Conservation (phyloP, 2,797 vertebrate species). For the Onychomys torridus region DNA sequence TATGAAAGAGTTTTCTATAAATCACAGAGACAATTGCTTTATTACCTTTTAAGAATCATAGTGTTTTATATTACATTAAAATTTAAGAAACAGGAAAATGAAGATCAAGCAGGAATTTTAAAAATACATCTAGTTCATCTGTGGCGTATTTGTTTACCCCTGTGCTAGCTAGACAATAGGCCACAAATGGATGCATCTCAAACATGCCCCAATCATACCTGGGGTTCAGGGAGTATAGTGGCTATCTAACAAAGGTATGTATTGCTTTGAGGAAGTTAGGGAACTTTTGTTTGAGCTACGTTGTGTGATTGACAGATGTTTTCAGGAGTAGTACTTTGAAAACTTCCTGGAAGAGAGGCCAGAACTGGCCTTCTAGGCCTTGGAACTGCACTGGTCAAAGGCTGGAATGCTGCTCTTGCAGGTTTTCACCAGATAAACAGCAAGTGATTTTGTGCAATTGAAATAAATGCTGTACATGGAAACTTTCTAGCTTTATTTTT, state of each 20-base stretch:
- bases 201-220: background rate
- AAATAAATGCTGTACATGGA: background rate
- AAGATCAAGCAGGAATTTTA: background rate
- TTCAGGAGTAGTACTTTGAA: background rate
- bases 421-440: background rate
- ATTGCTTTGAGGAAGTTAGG: background rate
- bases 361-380: rapidly evolving
- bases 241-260: background rate
- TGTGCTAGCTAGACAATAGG: too few relatives aligned
- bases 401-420: background rate
- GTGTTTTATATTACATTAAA: background rate
- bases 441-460: background rate
- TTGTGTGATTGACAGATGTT: background rate
- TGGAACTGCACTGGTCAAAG: rapidly evolving
- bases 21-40: background rate
- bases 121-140: background rate
- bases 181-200: background rate
- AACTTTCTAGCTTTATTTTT: background rate
- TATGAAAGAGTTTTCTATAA: background rate
- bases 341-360: background rate
- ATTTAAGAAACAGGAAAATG: background rate
- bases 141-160: background rate
- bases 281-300: background rate
- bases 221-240: background rate
- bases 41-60: background rate